Base-by-base conservation (phyloP, 2,797 vertebrate genomes). In the Holocentrus rufus region DNA sequence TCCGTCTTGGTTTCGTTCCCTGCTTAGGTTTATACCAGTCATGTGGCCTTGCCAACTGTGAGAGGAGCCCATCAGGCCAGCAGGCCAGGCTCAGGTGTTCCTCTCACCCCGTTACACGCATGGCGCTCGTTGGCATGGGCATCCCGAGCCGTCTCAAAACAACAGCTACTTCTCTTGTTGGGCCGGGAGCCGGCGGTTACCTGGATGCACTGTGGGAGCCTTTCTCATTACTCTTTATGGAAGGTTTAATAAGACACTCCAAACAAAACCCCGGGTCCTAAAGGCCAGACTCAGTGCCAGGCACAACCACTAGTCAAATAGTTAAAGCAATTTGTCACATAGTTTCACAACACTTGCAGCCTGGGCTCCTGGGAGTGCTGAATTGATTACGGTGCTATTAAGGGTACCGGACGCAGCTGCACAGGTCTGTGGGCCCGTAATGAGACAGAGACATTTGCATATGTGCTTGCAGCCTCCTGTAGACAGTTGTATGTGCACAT, bases 291-390 rank as follows among this genome's bases (percentile, higher is more conserved):
- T n/a, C 13, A 3, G 55, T 30, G 60, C 83, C 80, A 81, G 76
- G 69, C 65, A 49, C 39, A 69, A 65, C 70, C 81, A 77, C 69
- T 39, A 77, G 52, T 84, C 72, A 34, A 75, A 76, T 72, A 68
- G 74, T 80, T 72, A 85, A 87, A 90, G 82, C 66, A 79, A 89
- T 88, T 85, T 87, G 83, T 88, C 80, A 75, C 82, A 76, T 80
- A 63, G 39, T 82, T 84, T 84, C 22, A n/a, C 69, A 68, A 71
- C 8, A 4, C 72, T 84, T 82, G 25, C 73, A 61, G 69, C 69
- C 68, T 56, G n/a, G 44, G 69, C 82, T 76, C 46, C 47, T 11
- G 14, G 61, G 63, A 59, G 69, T 65, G 30, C 61, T 79, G 67
- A 74, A 79, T 56, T 87, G 64, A 86, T 77, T 79, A 66, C 36